Conservation (phyloP, 2,113 vertebrate species). For the Pavo muticus region DNA sequence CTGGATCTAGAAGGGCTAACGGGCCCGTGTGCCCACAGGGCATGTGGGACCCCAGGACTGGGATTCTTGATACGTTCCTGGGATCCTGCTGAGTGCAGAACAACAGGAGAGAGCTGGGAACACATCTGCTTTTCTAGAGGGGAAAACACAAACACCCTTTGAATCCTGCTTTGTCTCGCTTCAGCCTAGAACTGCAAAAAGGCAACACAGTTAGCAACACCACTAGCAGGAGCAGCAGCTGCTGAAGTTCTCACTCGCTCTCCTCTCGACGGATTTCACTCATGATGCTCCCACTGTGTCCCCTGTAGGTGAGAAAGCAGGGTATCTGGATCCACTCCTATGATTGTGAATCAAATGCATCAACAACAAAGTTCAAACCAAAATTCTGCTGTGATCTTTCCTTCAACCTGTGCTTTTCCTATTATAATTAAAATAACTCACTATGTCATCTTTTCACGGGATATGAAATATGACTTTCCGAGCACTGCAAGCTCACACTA, state of each 20-base stretch:
- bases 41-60: background rate
- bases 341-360: background rate
- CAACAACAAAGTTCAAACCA: background rate
- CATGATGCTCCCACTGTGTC: background rate
- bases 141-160: background rate
- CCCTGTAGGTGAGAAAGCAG: background rate
- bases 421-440: background rate
- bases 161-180: constrained; percentile 31
- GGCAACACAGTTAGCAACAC: background rate
- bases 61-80: background rate
- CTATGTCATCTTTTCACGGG: background rate
- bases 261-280: background rate
- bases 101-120: background rate
- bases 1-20: background rate
- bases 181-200: constrained; percentile 20
- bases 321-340: fast-evolving
- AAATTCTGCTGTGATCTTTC: background rate
- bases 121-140: background rate
- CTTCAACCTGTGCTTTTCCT: background rate
- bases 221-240: background rate
- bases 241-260: background rate
- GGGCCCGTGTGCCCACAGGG: fast-evolving
- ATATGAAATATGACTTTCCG: background rate
- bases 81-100: background rate
- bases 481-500: constrained; percentile 21